These are phyloP conservation scores for Drosophila bocki DNA, from an alignment of 1,140 invertebrate genomes.

Conservation along the genomic window DNA sequence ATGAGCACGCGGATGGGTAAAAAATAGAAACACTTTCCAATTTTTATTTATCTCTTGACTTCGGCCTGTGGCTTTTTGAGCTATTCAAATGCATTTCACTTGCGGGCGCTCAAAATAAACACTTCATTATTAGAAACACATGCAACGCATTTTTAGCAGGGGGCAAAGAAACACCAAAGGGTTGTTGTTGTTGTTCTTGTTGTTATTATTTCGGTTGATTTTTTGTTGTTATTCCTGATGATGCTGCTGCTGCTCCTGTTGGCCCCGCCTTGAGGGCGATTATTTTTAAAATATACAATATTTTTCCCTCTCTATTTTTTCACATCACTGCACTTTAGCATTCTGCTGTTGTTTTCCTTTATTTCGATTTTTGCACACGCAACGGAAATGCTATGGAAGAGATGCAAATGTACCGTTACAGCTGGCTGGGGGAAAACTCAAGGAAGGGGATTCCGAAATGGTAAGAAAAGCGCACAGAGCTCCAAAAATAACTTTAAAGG, in stretches of 20 bases:
- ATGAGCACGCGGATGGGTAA: neutral
- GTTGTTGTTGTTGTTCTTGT: conserved; percentile 50
- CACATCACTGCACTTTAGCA: conserved; percentile 40
- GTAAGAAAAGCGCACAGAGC: conserved; percentile 42
- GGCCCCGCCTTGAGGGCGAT: conserved; percentile 41
- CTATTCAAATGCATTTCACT: conserved; percentile 59
- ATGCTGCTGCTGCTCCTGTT: neutral
- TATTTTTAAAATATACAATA: conserved; percentile 51
- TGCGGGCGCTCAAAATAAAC: conserved; percentile 71
- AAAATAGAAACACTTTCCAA: conserved; percentile 51
- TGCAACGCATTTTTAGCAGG: conserved; percentile 36
- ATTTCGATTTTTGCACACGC: conserved; percentile 46
- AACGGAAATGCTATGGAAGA: conserved; percentile 55
- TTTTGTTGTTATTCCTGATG: conserved; percentile 2
- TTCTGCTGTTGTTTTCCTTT: conserved; percentile 22
- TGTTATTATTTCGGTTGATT: conserved; percentile 17
- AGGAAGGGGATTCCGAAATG: conserved; percentile 20
- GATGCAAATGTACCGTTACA: conserved; percentile 9
- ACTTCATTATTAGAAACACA: conserved; percentile 83
- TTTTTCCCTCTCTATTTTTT: conserved; percentile 37
- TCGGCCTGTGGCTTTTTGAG: conserved; percentile 24
- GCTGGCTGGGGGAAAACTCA: conserved; percentile 7
- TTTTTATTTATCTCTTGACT: conserved; percentile 45
- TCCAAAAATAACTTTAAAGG: conserved; percentile 67
- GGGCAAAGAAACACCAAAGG: conserved; percentile 30